phyloP scores from a whole-genome alignment of 2,113 vertebrate species.

The Toxostoma redivivum region DNA sequence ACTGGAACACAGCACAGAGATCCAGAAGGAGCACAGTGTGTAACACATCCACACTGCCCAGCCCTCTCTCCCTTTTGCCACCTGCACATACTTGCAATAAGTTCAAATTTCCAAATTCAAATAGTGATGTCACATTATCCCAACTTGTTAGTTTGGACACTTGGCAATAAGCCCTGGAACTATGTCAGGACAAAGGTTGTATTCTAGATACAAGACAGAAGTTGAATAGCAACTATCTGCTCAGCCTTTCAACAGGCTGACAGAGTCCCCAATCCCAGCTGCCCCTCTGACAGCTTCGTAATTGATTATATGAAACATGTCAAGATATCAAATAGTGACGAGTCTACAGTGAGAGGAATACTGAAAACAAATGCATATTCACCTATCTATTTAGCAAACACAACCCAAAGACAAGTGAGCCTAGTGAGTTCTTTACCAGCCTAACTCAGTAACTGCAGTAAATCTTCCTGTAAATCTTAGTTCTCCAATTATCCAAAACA shows the following conservation, averaged over 20 bases:
- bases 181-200: background rate
- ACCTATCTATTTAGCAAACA: background rate
- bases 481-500: background rate
- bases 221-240: background rate
- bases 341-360: background rate
- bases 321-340: background rate
- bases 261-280: background rate
- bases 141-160: background rate
- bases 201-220: background rate
- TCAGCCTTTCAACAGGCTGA: background rate
- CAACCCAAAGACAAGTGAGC: background rate
- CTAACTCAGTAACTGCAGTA: background rate
- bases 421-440: background rate
- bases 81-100: accelerated
- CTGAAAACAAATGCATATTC: background rate
- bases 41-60: background rate
- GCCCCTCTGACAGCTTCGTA: background rate
- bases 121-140: background rate
- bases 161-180: background rate
- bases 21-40: background rate
- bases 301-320: background rate
- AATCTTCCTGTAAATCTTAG: background rate
- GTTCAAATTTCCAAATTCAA: background rate
- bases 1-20: background rate
- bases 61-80: background rate